Conservation (phyloP, 2,888 invertebrate genomes). For the Leptinotarsa rubiginosa region DNA sequence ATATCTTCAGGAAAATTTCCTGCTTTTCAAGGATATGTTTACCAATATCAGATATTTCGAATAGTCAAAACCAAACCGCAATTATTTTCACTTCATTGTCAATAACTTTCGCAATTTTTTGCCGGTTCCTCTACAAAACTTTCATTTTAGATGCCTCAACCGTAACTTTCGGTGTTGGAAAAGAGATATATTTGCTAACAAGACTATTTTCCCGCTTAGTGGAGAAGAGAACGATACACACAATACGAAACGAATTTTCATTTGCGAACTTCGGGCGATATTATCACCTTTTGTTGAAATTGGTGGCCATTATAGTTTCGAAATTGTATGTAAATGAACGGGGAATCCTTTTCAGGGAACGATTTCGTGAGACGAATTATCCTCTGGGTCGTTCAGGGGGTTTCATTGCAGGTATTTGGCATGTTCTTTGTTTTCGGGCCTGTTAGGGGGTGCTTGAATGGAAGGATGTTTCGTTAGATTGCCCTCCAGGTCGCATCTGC, state of each 20-base stretch:
- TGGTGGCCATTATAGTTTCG: constrained; percentile 24
- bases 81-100: too few relatives aligned
- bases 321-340: constrained; percentile 25
- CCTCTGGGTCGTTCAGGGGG: neutral
- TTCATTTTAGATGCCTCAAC: too few relatives aligned
- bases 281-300: constrained; percentile 31
- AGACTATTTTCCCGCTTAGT: neutral
- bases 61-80: too few relatives aligned
- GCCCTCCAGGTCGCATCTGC: neutral
- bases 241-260: constrained; percentile 33
- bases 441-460: neutral
- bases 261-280: constrained; percentile 25
- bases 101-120: too few relatives aligned
- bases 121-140: too few relatives aligned
- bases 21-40: too few relatives aligned
- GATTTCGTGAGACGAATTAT: constrained; percentile 3
- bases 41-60: too few relatives aligned
- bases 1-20: too few relatives aligned
- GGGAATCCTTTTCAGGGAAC: constrained; percentile 10
- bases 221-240: constrained; percentile 19
- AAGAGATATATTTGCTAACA: too few relatives aligned
- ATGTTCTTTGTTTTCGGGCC: neutral
- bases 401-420: constrained; percentile 5
- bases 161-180: too few relatives aligned
- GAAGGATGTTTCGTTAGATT: neutral